phyloP scores from a whole-genome alignment of 2,888 invertebrate species.

The Allolobophora icterica region DNA sequence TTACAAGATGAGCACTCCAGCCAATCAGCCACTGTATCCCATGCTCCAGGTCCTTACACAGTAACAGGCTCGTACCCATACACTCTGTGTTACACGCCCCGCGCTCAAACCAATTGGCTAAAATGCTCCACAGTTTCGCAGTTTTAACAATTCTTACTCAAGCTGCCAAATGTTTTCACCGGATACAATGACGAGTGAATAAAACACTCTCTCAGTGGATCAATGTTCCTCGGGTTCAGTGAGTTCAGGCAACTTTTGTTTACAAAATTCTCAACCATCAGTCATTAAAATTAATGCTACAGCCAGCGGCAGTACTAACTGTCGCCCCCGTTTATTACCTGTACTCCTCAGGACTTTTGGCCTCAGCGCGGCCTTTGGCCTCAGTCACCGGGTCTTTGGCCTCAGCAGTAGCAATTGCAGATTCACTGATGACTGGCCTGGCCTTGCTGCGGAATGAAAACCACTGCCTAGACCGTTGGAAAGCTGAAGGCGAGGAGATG shows the following conservation, averaged over 20 bases:
- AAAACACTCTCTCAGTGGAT: neutral
- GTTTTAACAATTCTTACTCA: neutral
- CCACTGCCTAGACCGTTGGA: neutral
- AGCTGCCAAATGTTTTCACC: neutral
- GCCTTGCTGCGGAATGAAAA: neutral
- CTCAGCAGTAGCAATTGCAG: neutral
- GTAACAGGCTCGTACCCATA: no score
- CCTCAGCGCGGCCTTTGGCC: neutral
- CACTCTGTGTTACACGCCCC: no score
- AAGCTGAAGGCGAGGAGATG: slow-evolving; percentile 17
- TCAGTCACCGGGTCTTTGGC: neutral
- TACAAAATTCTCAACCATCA: neutral
- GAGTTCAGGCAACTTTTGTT: neutral
- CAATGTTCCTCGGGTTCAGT: neutral
- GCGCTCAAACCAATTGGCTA: no score
- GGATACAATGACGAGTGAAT: neutral
- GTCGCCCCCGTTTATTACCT: neutral
- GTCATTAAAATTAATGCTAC: neutral
- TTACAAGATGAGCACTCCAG: no score
- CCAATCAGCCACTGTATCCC: no score
- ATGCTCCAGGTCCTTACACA: no score
- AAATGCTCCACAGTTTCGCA: neutral
- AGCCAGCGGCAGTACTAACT: neutral
- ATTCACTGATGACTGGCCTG: neutral
- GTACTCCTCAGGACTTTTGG: neutral